Evolutionary conservation across 92 coral and sea anemone genomes (phyloP), one percentile per base, ranked within the genome.

Genomic region (Palythoa heliodiscus): DNA sequence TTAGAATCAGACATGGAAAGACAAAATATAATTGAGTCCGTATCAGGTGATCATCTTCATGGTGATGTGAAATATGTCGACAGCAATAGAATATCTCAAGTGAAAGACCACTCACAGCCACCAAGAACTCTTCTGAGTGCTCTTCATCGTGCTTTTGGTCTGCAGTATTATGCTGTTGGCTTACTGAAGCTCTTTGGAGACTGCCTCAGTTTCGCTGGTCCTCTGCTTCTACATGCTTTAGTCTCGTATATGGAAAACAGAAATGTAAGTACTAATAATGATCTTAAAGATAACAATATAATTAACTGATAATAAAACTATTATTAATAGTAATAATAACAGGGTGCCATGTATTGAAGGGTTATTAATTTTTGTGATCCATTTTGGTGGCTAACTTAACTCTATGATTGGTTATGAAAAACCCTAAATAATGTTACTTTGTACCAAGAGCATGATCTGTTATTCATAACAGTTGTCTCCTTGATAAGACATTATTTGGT

Each of bases 141-240:
- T 40, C 90, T 97, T 40, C 97, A 95, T 73, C 93, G 93, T 85
- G 89, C 95, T 52, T 97, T 97, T 95, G 99, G 99, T 74, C 29
- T 89, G 70, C 95, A 93, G 77, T 97, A 97, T 92, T 97, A 94
- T 86, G 90, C 91, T 73, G 64, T 97, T 71, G 98, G 99, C 52
- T 73, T 97, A 15, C 76, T 97, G 74, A 97, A 95, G 80, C 89
- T 97, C 53, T 71, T 92, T 52, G 98, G 93, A 75, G 99, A 97
- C 83, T 91, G 90, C 29, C 94, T 97, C 48, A 93, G 99, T 20
- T 97, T 97, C 88, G 97, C 98, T 91, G 99, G 99, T 1, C 99
- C 99, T 0, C 90, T 97, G 37, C 87, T 97, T 71, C 74, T 97
- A 14, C 99, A 97, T 91, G 98, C 99, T 25, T 77, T 97, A 70